Evolutionary conservation across 2,113 vertebrate genomes (phyloP).

Genomic region (Mormyrus lacerda): DNA sequence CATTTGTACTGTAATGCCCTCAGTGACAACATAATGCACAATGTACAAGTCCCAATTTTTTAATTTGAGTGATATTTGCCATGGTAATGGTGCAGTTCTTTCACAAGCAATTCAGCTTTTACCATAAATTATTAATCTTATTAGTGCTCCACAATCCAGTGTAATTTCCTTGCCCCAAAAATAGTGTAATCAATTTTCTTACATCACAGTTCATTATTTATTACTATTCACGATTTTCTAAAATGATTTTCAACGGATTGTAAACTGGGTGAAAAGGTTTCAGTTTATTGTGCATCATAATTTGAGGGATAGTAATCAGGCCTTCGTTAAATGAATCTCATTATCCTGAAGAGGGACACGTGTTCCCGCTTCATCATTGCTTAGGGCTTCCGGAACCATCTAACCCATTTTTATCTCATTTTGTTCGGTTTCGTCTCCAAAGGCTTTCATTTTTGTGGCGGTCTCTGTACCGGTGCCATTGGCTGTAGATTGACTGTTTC

Average conservation of each 20-base stretch:
- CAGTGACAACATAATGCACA: not conserved
- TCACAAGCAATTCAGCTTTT: not conserved
- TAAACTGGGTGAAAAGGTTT: not conserved
- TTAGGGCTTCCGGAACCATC: not conserved
- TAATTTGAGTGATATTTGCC: conserved; percentile 6
- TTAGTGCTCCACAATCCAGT: not conserved
- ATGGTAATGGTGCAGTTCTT: not conserved
- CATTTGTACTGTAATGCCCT: not conserved
- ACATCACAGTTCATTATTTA: not conserved
- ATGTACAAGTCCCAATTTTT: not conserved
- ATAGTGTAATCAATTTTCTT: conserved; percentile 5
- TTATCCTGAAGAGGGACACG: not conserved
- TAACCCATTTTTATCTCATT: not conserved
- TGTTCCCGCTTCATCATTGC: not conserved
- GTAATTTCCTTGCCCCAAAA: not conserved
- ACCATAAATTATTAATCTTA: conserved; percentile 11
- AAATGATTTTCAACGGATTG: not conserved
- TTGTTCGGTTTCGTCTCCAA: not conserved
- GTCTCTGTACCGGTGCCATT: not conserved
- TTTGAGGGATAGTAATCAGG: not conserved
- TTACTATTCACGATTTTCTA: not conserved
- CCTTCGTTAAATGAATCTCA: conserved; percentile 10
- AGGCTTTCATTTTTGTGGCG: not conserved
- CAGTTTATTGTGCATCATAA: not conserved
- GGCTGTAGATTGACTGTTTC: not conserved